Evolutionary conservation across 2,113 vertebrate species (phyloP).

Genomic region (Syngnathus typhle): DNA sequence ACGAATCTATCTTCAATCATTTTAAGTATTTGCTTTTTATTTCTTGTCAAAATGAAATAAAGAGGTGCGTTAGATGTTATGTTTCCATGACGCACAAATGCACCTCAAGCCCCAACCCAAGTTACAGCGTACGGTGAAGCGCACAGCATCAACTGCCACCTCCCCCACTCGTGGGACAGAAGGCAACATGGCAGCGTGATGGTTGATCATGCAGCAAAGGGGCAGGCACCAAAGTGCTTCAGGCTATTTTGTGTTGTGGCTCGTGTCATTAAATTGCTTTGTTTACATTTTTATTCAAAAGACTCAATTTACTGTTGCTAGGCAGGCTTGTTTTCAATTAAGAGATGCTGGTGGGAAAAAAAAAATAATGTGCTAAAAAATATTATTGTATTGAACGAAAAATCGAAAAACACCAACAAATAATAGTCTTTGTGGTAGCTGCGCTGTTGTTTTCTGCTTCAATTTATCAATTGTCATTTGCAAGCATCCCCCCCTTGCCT

Average conservation of each 20-base stretch:
- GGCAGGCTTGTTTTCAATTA: background rate
- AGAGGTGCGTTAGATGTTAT: background rate
- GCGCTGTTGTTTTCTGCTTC: background rate
- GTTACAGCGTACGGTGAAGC: conserved; percentile 23
- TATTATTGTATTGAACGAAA: background rate
- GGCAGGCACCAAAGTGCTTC: conserved; percentile 22
- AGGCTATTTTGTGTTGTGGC: conserved; percentile 20
- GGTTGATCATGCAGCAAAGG: conserved; percentile 42
- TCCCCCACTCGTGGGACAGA: conserved; percentile 52
- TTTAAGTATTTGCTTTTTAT: too few relatives aligned
- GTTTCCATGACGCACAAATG: background rate
- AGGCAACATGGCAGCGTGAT: conserved; percentile 44
- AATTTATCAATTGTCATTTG: conserved; percentile 12
- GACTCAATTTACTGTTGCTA: background rate
- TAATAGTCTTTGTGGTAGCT: background rate
- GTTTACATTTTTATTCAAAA: background rate
- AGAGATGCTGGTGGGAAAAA: background rate
- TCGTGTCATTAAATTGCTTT: conserved; percentile 16
- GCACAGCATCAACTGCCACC: conserved; percentile 28
- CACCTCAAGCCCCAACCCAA: conserved; percentile 13
- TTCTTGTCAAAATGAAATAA: background rate
- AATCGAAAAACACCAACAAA: conserved; percentile 1
- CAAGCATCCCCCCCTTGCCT: conserved; percentile 34
- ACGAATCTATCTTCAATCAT: too few relatives aligned
- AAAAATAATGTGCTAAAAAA: too few relatives aligned